These are phyloP conservation scores for Drosophila suboccidentalis DNA, from an alignment of 2,888 invertebrate genomes.

Conservation along the genomic window DNA sequence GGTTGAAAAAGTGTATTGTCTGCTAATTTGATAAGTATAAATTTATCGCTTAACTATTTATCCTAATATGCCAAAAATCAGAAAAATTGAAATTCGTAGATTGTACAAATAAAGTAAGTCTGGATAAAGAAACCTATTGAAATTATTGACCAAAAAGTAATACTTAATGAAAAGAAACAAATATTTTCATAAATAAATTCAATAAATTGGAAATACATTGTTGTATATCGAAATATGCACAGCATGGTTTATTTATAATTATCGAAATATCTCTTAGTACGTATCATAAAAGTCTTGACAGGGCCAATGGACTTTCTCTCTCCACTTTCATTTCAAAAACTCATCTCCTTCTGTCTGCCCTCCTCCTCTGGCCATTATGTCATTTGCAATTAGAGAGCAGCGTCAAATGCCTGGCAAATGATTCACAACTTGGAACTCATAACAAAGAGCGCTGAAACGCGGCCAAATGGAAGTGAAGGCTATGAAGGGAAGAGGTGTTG, in stretches of 20 bases:
- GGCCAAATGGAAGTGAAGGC: neutral
- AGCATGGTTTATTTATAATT: neutral
- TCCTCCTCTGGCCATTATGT: slow-evolving; percentile 47
- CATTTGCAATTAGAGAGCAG: slow-evolving; percentile 61
- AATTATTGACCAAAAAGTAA: too few species aligned
- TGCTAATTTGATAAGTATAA: too few species aligned
- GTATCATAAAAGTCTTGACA: neutral
- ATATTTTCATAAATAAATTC: too few species aligned
- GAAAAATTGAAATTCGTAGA: too few species aligned
- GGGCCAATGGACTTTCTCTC: neutral
- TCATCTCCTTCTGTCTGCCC: neutral
- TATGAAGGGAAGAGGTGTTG: slow-evolving; percentile 3
- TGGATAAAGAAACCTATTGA: too few species aligned
- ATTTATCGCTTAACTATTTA: too few species aligned
- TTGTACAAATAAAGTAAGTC: too few species aligned
- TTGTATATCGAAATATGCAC: too few species aligned
- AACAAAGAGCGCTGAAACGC: slow-evolving; percentile 25
- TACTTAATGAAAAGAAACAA: too few species aligned
- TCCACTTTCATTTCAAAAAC: neutral
- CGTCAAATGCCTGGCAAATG: slow-evolving; percentile 56
- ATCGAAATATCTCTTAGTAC: neutral
- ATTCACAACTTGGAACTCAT: slow-evolving; percentile 36
- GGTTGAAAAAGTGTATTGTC: too few species aligned
- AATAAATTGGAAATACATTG: too few species aligned
- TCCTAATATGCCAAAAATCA: neutral